Evolutionary conservation across 2,113 vertebrate species (phyloP), one percentile per base, ranked within the genome.

Genomic region (Eulemur macaco): DNA sequence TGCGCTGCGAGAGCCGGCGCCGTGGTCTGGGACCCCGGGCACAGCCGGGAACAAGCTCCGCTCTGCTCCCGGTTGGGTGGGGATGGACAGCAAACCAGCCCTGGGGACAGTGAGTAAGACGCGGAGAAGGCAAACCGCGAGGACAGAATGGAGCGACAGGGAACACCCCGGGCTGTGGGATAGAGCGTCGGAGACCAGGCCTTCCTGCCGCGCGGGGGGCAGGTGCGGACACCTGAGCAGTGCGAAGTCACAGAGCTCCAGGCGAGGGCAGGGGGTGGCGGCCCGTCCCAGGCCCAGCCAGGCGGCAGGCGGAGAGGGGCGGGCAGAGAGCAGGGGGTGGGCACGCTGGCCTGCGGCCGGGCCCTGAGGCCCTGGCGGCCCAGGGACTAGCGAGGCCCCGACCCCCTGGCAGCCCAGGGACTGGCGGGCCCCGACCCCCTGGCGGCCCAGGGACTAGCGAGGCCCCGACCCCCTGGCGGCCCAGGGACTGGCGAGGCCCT

Each of bases 131-230:
- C 42, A 13, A 23, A 37, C 5, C 14, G 15, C 29, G 42, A 23
- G 66, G 20, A 6, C 25, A 56, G 54, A 20, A 56, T 2, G 3
- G 58, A 56, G 23, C 23, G 2, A 25, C 1, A 29, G 34, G 23
- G 18, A 23, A 13, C 7, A 21, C 7, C 4, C 3, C 3, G 15
- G 18, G 31, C 69, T 17, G 6, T 0, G 0, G 31, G 56, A 10
- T 18, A 4, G 47, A 66, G 31, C 17, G 54, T 42, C 0, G 6
- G 42, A 56, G 20, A 12, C 5, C 74, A 17, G 68, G 31, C 73
- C 56, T 58, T 27, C 13, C 37, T 15, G 31, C 63, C 56, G 47
- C n/a, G 31, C 9, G 11, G 27, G 13, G 13, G 25, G 31, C 18
- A 34, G 42, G 63, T 21, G 10, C 37, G 63, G 73, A 64, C 6